Evolutionary conservation across 2,797 vertebrate genomes (phyloP).

Genomic region (Sebastiscus albofasciatus): DNA sequence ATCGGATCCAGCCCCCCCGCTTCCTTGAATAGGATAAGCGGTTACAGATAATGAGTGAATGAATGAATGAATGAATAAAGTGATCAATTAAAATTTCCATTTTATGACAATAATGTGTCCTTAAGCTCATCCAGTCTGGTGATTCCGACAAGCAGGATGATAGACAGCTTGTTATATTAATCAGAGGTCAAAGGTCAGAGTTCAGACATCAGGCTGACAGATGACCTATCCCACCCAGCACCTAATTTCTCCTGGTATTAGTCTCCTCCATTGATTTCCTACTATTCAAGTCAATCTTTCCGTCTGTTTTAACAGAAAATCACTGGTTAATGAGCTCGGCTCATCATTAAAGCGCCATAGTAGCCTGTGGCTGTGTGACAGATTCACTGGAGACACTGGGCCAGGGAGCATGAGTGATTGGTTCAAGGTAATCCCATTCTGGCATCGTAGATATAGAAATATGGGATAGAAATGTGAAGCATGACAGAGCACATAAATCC

Average conservation of each 20-base stretch:
- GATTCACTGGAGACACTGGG: conserved; percentile 24
- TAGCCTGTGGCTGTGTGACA: conserved; percentile 41
- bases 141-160: conserved; percentile 7
- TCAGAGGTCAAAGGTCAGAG: conserved; percentile 61
- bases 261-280: conserved; percentile 68
- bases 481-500: conserved; percentile 61
- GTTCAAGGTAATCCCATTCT: conserved; percentile 54
- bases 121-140: neutral
- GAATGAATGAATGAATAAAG: no score
- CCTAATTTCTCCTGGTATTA: conserved; percentile 39
- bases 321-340: conserved; percentile 60
- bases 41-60: no score
- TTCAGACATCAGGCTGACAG: conserved; percentile 49
- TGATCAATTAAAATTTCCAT: neutral
- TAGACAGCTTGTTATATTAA: conserved; percentile 20
- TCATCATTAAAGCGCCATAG: conserved; percentile 39
- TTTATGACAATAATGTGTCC: conserved; percentile 5
- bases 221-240: conserved; percentile 46
- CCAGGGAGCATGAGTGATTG: conserved; percentile 41
- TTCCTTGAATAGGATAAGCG: accelerated
- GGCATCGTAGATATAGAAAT: conserved; percentile 51
- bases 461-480: conserved; percentile 29
- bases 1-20: accelerated
- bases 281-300: conserved; percentile 44
- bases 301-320: conserved; percentile 59